Evolutionary conservation across 2,888 invertebrate genomes (phyloP).

Genomic region (Eupithecia subumbrata): DNA sequence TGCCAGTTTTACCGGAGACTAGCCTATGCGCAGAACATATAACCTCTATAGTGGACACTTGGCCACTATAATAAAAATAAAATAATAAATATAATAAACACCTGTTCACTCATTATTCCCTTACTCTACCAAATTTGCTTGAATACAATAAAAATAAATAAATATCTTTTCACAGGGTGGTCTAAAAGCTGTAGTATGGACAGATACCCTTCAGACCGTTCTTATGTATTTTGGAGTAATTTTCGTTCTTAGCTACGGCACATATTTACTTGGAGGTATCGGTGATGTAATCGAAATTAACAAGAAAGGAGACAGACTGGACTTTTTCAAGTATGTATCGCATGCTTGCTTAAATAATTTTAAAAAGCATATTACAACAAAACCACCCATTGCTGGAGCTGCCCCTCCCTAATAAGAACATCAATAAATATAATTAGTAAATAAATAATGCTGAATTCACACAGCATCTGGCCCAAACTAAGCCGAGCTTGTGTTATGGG

Average conservation of each 20-base stretch:
- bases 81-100: no score
- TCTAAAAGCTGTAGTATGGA: constrained; percentile 92
- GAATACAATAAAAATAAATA: neutral
- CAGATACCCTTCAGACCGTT: constrained; percentile 89
- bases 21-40: no score
- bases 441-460: neutral
- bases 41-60: neutral
- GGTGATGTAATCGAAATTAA: constrained; percentile 85
- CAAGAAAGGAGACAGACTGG: constrained; percentile 85
- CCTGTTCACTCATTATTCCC: neutral
- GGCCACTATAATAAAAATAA: no score
- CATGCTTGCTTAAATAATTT: neutral
- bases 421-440: neutral
- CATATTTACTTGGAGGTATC: constrained; percentile 86
- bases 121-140: neutral
- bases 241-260: constrained; percentile 87
- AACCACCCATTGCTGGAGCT: neutral
- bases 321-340: constrained; percentile 87
- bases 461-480: no score
- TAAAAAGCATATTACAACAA: neutral
- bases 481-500: no score
- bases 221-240: constrained; percentile 89
- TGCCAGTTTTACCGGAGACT: neutral
- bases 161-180: constrained; percentile 83
- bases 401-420: neutral